These are phyloP conservation scores for Cichladusa arquata DNA, from an alignment of 2,113 vertebrate species.

Conservation along the genomic window DNA sequence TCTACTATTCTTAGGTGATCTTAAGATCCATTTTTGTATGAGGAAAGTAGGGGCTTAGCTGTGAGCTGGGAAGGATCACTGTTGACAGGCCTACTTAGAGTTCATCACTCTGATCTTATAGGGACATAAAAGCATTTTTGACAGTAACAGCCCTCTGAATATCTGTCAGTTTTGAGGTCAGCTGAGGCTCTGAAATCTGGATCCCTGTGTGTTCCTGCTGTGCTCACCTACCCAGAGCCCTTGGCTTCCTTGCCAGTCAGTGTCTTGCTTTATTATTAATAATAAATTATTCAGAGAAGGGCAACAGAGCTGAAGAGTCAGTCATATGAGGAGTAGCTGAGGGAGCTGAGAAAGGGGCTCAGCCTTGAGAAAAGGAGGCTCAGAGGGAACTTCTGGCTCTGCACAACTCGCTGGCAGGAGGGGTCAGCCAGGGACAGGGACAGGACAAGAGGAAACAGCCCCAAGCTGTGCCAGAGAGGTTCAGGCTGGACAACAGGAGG, in stretches of 20 bases:
- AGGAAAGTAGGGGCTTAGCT: background rate
- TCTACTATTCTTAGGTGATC: background rate
- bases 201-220: background rate
- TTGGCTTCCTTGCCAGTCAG: background rate
- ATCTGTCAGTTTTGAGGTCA: background rate
- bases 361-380: background rate
- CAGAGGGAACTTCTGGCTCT: background rate
- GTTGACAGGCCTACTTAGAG: background rate
- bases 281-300: background rate
- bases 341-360: background rate
- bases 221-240: background rate
- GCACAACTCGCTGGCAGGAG: rapidly evolving
- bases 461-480: background rate
- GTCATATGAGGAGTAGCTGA: background rate
- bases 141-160: background rate
- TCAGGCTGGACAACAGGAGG: background rate
- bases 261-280: background rate
- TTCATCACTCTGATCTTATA: background rate
- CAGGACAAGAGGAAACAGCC: rapidly evolving
- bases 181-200: background rate
- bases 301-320: background rate
- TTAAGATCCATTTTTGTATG: background rate
- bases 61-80: background rate
- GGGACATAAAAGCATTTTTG: background rate
- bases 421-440: rapidly evolving